Evolutionary conservation across 92 coral and sea anemone species (phyloP), one percentile per base, ranked within the genome.

Genomic region (Diadumene lineata): DNA sequence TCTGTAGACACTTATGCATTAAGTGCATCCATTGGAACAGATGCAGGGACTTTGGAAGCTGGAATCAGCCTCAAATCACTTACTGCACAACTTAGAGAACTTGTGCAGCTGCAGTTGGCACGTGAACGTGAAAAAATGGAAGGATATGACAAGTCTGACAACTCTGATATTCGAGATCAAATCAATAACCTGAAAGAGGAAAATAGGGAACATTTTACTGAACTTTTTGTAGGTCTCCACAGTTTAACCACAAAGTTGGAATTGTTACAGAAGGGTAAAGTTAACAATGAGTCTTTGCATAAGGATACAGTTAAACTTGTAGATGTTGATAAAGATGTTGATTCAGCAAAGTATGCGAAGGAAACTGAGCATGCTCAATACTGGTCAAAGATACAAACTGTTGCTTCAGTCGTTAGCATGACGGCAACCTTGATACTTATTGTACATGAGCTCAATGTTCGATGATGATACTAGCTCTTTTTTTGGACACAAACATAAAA

Each of bases 1-100:
- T 57, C 87, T 46, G 72, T 90, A 27, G 86, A 88, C 44, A 65
- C 81, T 50, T 76, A 82, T 60, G 76, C 84, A 51, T 75, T 90
- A 68, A 90, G 82, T 50, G 78, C 88, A 29, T 79, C 82, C 34
- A 66, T 66, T 21, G 78, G 82, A 38, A 63, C 80, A 1, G 88
- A 62, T 51, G 65, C 56, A 0, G 81, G 81, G 2, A 76, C 81
- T 2, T 19, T 76, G 3, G 81, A 76, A 33, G 73, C 81, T 38
- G 81, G 81, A 29, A 76, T 76, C 25, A 76, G 81, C 50, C 73
- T 76, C 0, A 76, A 76, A 33, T 63, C 81, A 9, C 62, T 76
- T 19, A 76, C 81, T 26, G 51, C 63, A 29, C 81, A 76, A 50
- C 70, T 76, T 4, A 76, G 81, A 66, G 81, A 76, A 66, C 81